phyloP scores from a whole-genome alignment of 2,797 vertebrate genomes.

The Mycteria americana region DNA sequence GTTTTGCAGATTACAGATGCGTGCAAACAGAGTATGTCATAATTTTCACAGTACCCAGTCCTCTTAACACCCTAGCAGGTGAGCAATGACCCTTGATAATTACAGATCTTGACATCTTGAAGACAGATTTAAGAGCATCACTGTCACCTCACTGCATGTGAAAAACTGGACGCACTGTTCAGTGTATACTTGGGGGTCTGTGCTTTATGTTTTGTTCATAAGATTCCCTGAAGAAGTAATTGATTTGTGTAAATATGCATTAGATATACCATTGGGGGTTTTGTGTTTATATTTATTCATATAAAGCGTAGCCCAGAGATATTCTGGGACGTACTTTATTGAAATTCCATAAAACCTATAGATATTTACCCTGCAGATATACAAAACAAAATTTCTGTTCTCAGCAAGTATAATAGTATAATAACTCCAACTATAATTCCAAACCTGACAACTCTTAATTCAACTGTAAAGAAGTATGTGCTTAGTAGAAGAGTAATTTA shows the following conservation, averaged over 20 bases:
- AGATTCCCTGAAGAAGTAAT: neutral
- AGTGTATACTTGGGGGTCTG: neutral
- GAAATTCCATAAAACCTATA: neutral
- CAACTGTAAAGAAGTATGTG: neutral
- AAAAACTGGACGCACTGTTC: neutral
- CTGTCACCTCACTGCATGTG: neutral
- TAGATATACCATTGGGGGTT: neutral
- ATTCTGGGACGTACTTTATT: neutral
- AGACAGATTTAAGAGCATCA: neutral
- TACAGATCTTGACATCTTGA: neutral
- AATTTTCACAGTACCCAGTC: neutral
- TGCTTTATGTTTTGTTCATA: neutral
- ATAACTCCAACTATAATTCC: neutral
- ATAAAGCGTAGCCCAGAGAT: neutral
- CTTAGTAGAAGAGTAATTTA: neutral
- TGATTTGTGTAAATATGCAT: neutral
- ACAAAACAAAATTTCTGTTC: neutral
- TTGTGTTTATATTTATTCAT: neutral
- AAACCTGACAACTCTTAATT: neutral
- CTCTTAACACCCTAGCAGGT: neutral
- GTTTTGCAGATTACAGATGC: neutral
- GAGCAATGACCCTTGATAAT: neutral
- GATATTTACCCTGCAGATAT: neutral
- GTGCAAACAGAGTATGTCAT: neutral
- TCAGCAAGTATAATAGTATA: neutral